Evolutionary conservation across 2,888 invertebrate genomes (phyloP), one percentile per base, ranked within the genome.

Genomic region (Patella depressa): DNA sequence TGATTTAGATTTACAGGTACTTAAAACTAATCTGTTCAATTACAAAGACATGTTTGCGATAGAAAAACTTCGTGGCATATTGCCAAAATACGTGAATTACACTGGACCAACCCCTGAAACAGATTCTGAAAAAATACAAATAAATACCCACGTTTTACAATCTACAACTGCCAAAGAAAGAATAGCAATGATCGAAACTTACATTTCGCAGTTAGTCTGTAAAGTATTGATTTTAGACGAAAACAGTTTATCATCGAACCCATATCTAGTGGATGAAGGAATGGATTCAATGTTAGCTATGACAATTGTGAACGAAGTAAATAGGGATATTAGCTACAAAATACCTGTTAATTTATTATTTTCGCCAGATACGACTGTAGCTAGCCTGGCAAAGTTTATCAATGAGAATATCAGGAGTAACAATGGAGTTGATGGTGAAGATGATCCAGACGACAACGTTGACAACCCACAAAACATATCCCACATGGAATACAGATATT

Each of bases 231-330:
- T 82, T 11, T 74, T 80, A 3, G 84, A 85, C 14, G 78, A 77
- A 7, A 75, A 72, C 9, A 70, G 75, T 9, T 57, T 85, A 11
- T 74, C 79, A 0, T 53, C 74, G 29, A 81, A 83, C 17, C 73
- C 78, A 15, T 75, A 71, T 24, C 79, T 85, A 17, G 75, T 81
- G 15, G 80, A 79, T n/a, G 71, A 83, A 15, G 86, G 85, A 12
- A 78, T 85, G 70, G 86, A 86, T 73, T 86, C 86, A 19, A 84
- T 86, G 80, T 77, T 82, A n/a, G 85, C 83, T 17, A 84, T 84
- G 82, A 81, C 82, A 34, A 79, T 80, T 71, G 81, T 79, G n/a
- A 79, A 75, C 29, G 76, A 82, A 71, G 79, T 82, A 15, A 74
- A 77, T 59, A 74, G 71, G 53, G 79, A 79, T 34, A 72, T 75